Evolutionary conservation across 1,140 invertebrate species (phyloP), one percentile per base, ranked within the genome.

Genomic region (Drosophila prosaltans): DNA sequence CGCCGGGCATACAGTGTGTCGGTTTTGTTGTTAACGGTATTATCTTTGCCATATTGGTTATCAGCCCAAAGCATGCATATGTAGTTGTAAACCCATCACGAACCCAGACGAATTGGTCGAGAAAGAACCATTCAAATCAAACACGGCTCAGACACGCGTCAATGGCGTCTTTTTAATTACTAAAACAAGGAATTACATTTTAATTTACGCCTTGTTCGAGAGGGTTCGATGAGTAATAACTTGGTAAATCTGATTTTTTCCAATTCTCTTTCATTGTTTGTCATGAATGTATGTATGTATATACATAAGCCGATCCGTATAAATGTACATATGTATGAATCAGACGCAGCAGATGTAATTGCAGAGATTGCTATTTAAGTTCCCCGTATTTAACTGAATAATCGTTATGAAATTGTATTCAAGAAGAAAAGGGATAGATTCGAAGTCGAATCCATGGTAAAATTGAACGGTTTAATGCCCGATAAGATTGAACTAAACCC

Each of bases 1-100:
- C 54, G 54, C 21, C 45, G 45, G 8, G 26, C 9, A 51, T n/a
- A 6, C 45, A 21, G 8, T 41, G 40, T 26, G 43, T 55, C 30
- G 36, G 45, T 51, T 21, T 66, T 78, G 75, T 69, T 55, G 68
- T 67, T 72, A 78, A 85, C 69, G 68, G 63, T 65, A 79, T 86
- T 78, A 86, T 85, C 81, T 78, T 69, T 63, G 57, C 30, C 67
- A 70, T 74, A 67, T 63, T 40, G 58, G 39, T 72, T 85, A 88
- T 85, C 81, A 82, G 69, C 30, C 57, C 6, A 54, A 54, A 62
- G 9, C 6, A 5, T 30, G 4, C 4, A 4, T 36, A 11, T 66
- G 45, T 43, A 43, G 28, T 30, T 41, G 21, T 11, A 65, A 65
- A 36, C 32, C 21, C 21, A 48, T 41, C 60, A 30, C 26, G 32